These are phyloP conservation scores for Euphydryas editha DNA, from an alignment of 2,888 invertebrate genomes.

Conservation along the genomic window DNA sequence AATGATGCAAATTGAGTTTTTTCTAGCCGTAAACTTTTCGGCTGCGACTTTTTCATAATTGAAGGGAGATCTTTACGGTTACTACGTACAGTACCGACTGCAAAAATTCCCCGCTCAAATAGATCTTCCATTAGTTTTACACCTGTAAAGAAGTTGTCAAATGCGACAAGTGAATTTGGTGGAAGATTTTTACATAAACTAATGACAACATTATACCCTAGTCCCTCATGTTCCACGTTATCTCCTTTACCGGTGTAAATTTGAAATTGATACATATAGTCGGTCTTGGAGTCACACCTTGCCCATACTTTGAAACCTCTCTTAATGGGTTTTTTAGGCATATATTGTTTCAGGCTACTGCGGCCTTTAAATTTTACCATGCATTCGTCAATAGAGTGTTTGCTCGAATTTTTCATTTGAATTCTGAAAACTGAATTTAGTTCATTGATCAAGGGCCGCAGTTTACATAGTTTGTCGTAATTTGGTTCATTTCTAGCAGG, in stretches of 20 bases:
- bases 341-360: slow-evolving; percentile 40
- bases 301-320: slow-evolving; percentile 39
- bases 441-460: slow-evolving; percentile 32
- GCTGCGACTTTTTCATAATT: slow-evolving; percentile 44
- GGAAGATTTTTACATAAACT: slow-evolving; percentile 32
- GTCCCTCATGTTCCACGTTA: slow-evolving; percentile 39
- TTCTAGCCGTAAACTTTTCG: slow-evolving; percentile 33
- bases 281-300: slow-evolving; percentile 33
- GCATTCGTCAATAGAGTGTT: slow-evolving; percentile 29
- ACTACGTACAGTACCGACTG: slow-evolving; percentile 48
- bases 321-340: slow-evolving; percentile 39
- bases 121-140: slow-evolving; percentile 44
- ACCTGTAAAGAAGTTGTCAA: slow-evolving; percentile 51
- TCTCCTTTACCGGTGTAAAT: slow-evolving; percentile 21
- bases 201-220: slow-evolving; percentile 41
- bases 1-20: slow-evolving; percentile 46
- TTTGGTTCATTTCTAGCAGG: slow-evolving; percentile 25
- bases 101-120: slow-evolving; percentile 45
- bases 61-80: slow-evolving; percentile 47
- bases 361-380: slow-evolving; percentile 47
- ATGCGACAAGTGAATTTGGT: slow-evolving; percentile 46
- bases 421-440: slow-evolving; percentile 31
- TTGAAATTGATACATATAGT: slow-evolving; percentile 35
- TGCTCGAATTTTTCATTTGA: slow-evolving; percentile 14
- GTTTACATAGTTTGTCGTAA: slow-evolving; percentile 36